Conservation (phyloP, 2,113 vertebrate genomes). For the Tylochromis polylepis region DNA sequence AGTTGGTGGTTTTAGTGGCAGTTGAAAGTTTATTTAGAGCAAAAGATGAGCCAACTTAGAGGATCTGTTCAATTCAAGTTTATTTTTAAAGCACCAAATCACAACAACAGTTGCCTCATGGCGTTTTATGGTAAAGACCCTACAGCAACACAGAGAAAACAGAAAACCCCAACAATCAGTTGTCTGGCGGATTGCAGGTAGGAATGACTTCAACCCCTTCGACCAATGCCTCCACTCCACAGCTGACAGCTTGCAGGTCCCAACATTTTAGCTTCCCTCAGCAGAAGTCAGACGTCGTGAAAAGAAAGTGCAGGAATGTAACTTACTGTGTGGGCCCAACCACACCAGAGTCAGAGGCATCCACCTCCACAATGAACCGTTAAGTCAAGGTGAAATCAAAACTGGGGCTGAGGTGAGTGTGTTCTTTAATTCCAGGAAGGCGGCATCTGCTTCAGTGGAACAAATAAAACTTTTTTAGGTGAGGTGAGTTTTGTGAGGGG, state of each 20-base stretch:
- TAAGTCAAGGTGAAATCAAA: background rate
- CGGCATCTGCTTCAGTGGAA: background rate
- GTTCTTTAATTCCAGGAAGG: background rate
- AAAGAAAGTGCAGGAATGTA: background rate
- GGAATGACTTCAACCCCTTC: background rate
- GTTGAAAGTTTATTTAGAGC: background rate
- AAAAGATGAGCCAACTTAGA: background rate
- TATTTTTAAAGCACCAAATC: background rate
- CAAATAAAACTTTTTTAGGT: background rate
- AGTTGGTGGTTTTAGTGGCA: background rate
- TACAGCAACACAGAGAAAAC: background rate
- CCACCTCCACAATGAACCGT: background rate
- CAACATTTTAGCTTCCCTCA: background rate
- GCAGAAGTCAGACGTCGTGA: background rate
- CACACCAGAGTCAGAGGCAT: background rate
- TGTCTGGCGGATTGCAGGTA: fast-evolving
- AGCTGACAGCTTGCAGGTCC: background rate
- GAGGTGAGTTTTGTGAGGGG: background rate
- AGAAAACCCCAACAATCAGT: background rate
- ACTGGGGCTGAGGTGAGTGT: background rate
- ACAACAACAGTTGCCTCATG: background rate
- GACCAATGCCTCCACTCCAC: background rate
- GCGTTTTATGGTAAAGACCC: background rate
- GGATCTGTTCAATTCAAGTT: background rate
- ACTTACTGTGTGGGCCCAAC: background rate